Evolutionary conservation across 2,888 invertebrate genomes (phyloP).

Genomic region (Philhelius pedissequus): DNA sequence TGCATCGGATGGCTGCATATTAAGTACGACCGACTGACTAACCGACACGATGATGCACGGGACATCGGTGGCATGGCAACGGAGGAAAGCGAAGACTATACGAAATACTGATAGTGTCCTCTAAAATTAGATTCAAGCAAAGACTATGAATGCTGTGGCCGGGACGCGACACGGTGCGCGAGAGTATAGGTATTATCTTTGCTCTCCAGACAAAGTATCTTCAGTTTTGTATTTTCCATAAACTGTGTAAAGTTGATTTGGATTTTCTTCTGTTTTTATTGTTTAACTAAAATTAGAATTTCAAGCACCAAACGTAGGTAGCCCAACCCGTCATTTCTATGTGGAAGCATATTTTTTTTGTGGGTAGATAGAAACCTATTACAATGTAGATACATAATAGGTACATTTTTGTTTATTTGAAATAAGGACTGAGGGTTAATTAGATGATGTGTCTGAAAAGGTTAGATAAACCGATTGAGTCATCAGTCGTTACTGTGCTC

Average conservation of each 20-base stretch:
- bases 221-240: slow-evolving; percentile 45
- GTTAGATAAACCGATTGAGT: slow-evolving; percentile 57
- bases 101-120: not conserved
- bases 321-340: slow-evolving; percentile 11
- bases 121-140: slow-evolving; percentile 48
- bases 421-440: not conserved
- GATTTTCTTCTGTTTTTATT: not conserved
- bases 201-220: slow-evolving; percentile 62
- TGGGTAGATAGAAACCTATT: not conserved
- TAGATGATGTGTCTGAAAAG: slow-evolving; percentile 37
- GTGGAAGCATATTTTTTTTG: slow-evolving; percentile 32
- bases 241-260: slow-evolving; percentile 51
- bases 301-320: not conserved
- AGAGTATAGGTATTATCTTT: slow-evolving; percentile 9
- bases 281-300: slow-evolving; percentile 47
- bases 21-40: not conserved
- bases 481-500: slow-evolving; percentile 22
- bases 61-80: no score
- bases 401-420: not conserved
- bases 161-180: not conserved
- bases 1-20: slow-evolving; percentile 66
- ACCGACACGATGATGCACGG: not conserved
- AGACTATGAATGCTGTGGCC: not conserved
- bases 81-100: not conserved
- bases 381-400: not conserved